Conservation (phyloP, 92 coral and sea anemone species). For the Parazoanthus atlanticus region DNA sequence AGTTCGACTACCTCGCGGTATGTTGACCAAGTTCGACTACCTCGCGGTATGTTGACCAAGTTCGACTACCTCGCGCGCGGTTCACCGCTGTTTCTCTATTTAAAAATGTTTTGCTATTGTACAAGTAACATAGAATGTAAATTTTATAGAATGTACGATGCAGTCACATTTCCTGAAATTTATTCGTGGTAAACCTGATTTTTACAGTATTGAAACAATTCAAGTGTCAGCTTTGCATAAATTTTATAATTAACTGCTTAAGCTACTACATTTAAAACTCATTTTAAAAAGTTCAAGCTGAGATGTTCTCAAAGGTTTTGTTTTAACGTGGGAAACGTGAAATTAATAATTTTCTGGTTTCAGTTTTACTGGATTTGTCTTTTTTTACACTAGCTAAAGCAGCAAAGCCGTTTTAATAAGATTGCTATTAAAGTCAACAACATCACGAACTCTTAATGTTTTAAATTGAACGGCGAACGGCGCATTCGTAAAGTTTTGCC, state of each 20-base stretch:
- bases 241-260: neutral
- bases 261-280: neutral
- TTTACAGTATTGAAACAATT: constrained; percentile 14
- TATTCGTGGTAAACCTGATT: constrained; percentile 7
- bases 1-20: no score
- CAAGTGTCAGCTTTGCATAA: neutral
- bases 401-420: neutral
- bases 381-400: neutral
- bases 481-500: neutral
- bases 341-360: neutral
- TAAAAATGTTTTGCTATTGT: neutral
- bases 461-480: neutral
- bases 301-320: neutral
- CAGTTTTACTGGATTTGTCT: neutral
- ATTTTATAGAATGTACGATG: neutral
- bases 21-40: no score
- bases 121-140: no score
- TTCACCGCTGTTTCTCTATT: no score
- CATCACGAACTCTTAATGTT: no score
- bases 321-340: neutral
- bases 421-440: neutral
- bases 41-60: no score
- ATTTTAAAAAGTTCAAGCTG: neutral
- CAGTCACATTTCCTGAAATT: constrained; percentile 10
- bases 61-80: no score